phyloP scores from a whole-genome alignment of 2,113 vertebrate species.

The Eidolon helvum region DNA sequence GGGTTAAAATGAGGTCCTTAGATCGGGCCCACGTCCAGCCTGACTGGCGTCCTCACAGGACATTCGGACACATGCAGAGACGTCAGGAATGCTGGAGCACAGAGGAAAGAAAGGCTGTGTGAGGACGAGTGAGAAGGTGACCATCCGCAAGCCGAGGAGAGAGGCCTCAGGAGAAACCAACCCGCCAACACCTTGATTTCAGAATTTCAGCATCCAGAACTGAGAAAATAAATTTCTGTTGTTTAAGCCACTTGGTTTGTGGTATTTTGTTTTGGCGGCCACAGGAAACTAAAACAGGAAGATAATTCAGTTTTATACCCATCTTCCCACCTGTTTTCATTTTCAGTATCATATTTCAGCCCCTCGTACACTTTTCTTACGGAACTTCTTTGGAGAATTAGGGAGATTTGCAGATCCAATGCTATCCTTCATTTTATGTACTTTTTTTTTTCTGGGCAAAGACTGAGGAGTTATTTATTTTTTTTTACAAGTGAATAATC shows the following conservation, averaged over 20 bases:
- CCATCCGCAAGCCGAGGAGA: accelerated
- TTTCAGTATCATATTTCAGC: not conserved
- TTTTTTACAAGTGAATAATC: not conserved
- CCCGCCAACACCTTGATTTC: not conserved
- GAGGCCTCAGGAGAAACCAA: not conserved
- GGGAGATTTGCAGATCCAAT: not conserved
- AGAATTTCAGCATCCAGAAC: not conserved
- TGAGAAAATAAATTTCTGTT: not conserved
- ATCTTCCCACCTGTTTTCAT: not conserved
- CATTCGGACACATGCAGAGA: not conserved
- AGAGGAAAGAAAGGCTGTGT: not conserved
- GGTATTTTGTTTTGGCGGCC: not conserved
- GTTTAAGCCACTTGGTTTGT: not conserved
- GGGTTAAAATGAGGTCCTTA: not conserved
- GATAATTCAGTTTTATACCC: not conserved
- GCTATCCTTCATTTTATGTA: not conserved
- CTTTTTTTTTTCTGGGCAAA: not conserved
- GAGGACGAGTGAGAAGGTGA: not conserved
- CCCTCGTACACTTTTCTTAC: not conserved
- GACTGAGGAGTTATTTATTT: not conserved
- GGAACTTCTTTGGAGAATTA: not conserved
- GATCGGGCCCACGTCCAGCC: not conserved
- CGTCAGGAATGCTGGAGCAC: not conserved
- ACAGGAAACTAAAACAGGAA: accelerated
- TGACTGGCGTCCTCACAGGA: not conserved